Conservation (phyloP, 2,113 vertebrate species). For the Lampris megalopsis region DNA sequence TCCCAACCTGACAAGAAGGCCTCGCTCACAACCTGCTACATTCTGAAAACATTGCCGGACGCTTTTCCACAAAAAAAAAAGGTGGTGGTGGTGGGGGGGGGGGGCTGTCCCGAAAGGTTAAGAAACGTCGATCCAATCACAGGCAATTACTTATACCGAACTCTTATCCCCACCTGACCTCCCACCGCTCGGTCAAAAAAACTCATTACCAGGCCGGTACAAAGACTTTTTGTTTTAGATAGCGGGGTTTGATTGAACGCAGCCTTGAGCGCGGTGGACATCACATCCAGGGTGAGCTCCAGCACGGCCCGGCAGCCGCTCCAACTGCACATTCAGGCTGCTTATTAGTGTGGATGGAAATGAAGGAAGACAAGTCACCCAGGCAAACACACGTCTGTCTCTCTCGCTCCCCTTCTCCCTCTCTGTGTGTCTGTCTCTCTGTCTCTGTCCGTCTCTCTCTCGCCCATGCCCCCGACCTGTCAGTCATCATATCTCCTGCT, state of each 20-base stretch:
- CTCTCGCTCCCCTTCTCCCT: constrained; percentile 29
- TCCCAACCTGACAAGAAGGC: constrained; percentile 13
- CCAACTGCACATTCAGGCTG: constrained; percentile 32
- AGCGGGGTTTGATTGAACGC: constrained; percentile 40
- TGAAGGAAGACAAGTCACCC: constrained; percentile 53
- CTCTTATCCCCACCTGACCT: constrained; percentile 5
- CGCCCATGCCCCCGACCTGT: constrained; percentile 44
- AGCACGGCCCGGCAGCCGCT: constrained; percentile 44
- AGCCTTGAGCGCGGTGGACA: constrained; percentile 37
- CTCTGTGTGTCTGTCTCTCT: constrained; percentile 31
- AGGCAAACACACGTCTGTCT: constrained; percentile 46
- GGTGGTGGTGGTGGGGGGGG: not conserved
- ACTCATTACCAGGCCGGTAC: constrained; percentile 36
- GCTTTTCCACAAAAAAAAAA: not conserved
- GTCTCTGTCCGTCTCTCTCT: constrained; percentile 19
- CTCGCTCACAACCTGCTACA: not conserved
- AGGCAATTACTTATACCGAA: constrained; percentile 16
- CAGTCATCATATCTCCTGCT: constrained; percentile 9
- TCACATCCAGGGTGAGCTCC: constrained; percentile 42
- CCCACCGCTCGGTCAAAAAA: constrained; percentile 40
- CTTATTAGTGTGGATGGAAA: constrained; percentile 60
- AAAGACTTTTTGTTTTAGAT: constrained; percentile 35
- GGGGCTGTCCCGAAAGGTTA: not conserved
- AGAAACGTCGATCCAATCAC: constrained; percentile 1
- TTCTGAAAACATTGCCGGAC: not conserved